phyloP scores from a whole-genome alignment of 2,113 vertebrate species.

The Saiga tatarica region DNA sequence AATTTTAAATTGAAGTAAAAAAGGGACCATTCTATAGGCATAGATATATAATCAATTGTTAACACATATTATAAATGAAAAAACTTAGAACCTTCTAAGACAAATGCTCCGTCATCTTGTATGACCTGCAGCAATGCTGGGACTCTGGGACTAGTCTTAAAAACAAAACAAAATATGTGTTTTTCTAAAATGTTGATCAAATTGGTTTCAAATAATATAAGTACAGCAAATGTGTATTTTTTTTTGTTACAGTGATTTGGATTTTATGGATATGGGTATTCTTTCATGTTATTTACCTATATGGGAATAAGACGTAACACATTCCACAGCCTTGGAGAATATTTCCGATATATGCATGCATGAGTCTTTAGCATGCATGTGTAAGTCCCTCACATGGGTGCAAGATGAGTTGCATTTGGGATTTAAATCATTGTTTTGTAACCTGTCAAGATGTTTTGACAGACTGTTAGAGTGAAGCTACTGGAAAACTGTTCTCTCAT shows the following conservation, averaged over 20 bases:
- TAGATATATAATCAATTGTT: constrained; percentile 38
- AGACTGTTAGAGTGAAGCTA: constrained; percentile 60
- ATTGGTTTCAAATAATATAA: not conserved
- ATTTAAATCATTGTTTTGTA: constrained; percentile 71
- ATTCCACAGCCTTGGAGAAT: not conserved
- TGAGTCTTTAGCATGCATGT: not conserved
- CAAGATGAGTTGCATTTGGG: constrained; percentile 27
- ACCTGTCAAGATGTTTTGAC: constrained; percentile 66
- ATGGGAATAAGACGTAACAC: not conserved
- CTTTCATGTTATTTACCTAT: not conserved
- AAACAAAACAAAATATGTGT: not conserved
- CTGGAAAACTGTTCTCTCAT: constrained; percentile 56
- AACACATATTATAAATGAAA: constrained; percentile 9
- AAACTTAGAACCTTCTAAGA: not conserved
- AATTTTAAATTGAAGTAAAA: constrained; percentile 33
- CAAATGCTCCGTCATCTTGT: not conserved
- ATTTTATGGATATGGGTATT: not conserved
- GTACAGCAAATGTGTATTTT: not conserved
- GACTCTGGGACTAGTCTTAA: not conserved
- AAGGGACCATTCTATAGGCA: not conserved
- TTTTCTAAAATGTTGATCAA: constrained; percentile 30
- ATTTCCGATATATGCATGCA: not conserved
- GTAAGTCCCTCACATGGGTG: not conserved
- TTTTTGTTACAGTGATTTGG: not conserved
- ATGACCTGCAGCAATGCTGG: not conserved